These are phyloP conservation scores for Trachelus tabidus DNA, from an alignment of 2,888 invertebrate species.

Conservation along the genomic window DNA sequence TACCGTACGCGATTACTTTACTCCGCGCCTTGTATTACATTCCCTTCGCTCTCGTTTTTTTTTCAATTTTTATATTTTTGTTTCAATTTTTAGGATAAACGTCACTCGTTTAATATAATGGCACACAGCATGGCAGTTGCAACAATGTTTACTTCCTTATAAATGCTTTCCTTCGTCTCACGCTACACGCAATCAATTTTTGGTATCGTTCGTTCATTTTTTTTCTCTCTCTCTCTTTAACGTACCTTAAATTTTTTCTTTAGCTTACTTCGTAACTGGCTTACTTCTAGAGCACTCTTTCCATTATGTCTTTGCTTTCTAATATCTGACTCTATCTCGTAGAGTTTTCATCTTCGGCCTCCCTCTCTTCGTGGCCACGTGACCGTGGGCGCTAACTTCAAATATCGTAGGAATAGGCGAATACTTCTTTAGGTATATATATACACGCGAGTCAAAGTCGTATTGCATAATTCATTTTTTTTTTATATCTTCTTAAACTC, in stretches of 20 bases:
- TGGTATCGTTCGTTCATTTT: conserved; percentile 12
- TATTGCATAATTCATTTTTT: conserved; percentile 4
- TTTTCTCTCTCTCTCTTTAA: conserved; percentile 18
- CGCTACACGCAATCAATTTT: background rate
- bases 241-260: conserved; percentile 14
- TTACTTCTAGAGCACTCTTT: conserved; percentile 4
- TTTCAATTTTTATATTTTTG: conserved; percentile 26
- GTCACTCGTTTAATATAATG: conserved; percentile 60
- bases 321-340: background rate
- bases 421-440: conserved; percentile 45
- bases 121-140: conserved; percentile 66
- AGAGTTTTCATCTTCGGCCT: background rate
- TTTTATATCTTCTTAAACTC: no score
- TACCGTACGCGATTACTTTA: no score
- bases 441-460: conserved; percentile 53
- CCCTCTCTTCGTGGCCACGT: background rate
- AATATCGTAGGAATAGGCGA: conserved; percentile 40
- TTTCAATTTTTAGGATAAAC: conserved; percentile 47
- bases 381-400: conserved; percentile 9
- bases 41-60: conserved; percentile 21
- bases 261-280: no score
- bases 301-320: conserved; percentile 5
- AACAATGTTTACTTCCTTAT: conserved; percentile 59
- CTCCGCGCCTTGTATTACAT: background rate
- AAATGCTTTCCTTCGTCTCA: background rate